A percentile compares a stretch with the other conserved stretches of the same genome.
Conservation (phyloP, 2,888 invertebrate species). For the Leptura quadrifasciata region DNA sequence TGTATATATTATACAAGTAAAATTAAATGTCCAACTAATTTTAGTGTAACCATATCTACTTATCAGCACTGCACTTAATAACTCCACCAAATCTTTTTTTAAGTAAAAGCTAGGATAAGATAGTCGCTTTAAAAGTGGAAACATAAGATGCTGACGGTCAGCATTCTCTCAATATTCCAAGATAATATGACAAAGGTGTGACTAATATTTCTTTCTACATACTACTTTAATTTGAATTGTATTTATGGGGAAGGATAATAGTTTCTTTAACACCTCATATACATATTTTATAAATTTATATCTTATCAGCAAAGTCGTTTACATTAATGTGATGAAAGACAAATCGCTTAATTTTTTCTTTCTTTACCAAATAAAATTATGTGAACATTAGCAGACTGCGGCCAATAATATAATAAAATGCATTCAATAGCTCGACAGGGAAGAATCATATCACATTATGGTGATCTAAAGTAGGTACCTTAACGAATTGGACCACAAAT, state of each 20-base stretch:
- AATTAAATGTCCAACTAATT: conserved; percentile 2
- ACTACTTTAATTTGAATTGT: neutral
- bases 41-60: neutral
- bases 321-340: no score
- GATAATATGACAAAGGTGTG: neutral
- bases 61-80: conserved; percentile 14
- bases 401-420: no score
- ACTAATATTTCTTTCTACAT: neutral
- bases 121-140: neutral
- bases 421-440: no score
- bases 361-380: no score
- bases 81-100: conserved; percentile 2
- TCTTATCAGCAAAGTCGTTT: no score
- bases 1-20: conserved; percentile 11
- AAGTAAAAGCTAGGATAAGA: conserved; percentile 28
- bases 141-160: neutral
- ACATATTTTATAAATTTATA: neutral
- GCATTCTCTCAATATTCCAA: neutral
- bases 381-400: no score
- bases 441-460: no score
- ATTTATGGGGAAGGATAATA: neutral
- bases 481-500: no score
- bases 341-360: no score
- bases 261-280: neutral
- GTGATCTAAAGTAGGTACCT: no score